phyloP scores from a whole-genome alignment of 1,140 invertebrate species.

The Nautilus pompilius region DNA sequence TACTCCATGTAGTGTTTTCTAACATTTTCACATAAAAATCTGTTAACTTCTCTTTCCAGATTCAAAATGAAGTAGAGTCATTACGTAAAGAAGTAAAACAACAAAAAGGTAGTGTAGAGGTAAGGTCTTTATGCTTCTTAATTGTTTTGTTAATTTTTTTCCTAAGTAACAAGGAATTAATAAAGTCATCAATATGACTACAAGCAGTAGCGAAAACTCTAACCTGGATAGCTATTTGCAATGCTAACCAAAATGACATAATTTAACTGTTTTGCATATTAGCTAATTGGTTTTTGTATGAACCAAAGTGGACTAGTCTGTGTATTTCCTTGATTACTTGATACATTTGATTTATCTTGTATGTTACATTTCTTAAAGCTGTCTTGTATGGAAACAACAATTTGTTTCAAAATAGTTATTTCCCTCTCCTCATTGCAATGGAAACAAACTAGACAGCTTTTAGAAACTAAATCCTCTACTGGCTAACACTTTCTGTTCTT shows the following conservation, averaged over 20 bases:
- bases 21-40: background rate
- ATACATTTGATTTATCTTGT: too few relatives aligned
- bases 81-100: slow-evolving; percentile 23
- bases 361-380: too few relatives aligned
- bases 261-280: slow-evolving; percentile 1
- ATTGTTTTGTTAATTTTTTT: background rate
- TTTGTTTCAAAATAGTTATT: too few relatives aligned
- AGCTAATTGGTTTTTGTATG: background rate
- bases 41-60: slow-evolving; percentile 19
- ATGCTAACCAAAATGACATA: background rate
- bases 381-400: too few relatives aligned
- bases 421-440: too few relatives aligned
- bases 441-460: too few relatives aligned
- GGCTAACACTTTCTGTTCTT: too few relatives aligned
- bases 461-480: too few relatives aligned
- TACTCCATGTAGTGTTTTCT: background rate
- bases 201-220: background rate
- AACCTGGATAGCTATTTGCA: background rate
- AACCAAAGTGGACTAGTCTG: too few relatives aligned
- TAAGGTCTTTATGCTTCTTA: too few relatives aligned
- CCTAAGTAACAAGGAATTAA: background rate
- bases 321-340: too few relatives aligned
- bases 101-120: slow-evolving; percentile 27
- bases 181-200: too few relatives aligned
- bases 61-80: slow-evolving; percentile 18